Base-by-base conservation (phyloP, 1,140 invertebrate species). In the Drosophila santomea region DNA sequence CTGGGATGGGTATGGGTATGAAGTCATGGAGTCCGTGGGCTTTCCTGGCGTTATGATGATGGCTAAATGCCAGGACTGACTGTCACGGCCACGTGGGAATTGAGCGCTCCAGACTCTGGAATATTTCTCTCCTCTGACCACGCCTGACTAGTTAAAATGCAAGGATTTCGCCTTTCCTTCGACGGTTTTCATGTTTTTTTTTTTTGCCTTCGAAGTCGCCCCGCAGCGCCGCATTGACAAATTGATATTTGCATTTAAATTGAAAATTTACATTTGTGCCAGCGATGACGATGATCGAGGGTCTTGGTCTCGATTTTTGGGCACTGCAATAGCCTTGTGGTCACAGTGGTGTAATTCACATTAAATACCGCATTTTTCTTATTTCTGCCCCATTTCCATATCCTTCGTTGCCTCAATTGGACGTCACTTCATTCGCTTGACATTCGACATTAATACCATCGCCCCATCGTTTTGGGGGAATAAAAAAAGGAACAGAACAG, bases 231-330 rank as follows among this genome's bases (percentile, higher is more conserved):
- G 77, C 84, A 91, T 91, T 91, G 90, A 91, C 90, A 91, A 91
- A 91, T 91, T 91, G 90, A 91, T 91, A 91, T 91, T 91, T 91
- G 90, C 90, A 91, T 91, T 91, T 91, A 91, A 91, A 91, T 91
- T 91, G 90, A 91, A 91, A 91, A 91, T 91, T 91, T 91, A 91
- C 90, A 91, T 91, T 90, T 91, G 89, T 90, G 71, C 80, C 62
- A 59, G 48, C 73, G 59, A 76, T 77, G 69, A 71, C 67, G 67
- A 81, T 86, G 82, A 85, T 85, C 81, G 81, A 80, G 52, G 67
- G 76, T 44, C 52, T 35, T n/a, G 44, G 75, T 39, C 47, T 43
- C 15, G 51, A 12, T 56, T 41, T 32, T 43, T 8, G 35, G 6
- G 17, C 32, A 59, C n/a, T 62, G 56, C 68, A 72, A 41, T 71